Evolutionary conservation across 2,888 invertebrate species (phyloP).

Genomic region (Conchocele bisecta): DNA sequence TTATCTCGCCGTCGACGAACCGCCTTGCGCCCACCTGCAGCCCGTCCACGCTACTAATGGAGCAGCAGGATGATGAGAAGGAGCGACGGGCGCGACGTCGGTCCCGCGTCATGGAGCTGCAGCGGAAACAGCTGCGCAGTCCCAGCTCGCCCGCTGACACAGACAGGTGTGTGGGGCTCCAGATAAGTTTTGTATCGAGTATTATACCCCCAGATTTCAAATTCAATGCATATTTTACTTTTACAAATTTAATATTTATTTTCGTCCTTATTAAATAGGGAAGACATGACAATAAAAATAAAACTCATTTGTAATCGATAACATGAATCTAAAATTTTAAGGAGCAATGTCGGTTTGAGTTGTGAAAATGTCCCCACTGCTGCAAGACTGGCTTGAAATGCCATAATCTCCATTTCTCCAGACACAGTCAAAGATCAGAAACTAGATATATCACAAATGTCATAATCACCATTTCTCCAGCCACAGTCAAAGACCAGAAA

Average conservation of each 20-base stretch:
- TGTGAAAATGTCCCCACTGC: no score
- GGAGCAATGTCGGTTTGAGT: no score
- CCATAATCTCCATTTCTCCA: no score
- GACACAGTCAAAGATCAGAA: no score
- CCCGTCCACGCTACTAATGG: conserved; percentile 61
- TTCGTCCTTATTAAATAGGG: no score
- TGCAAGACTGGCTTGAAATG: conserved; percentile 38
- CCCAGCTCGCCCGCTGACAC: conserved; percentile 75
- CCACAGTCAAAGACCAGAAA: no score
- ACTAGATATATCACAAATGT: no score
- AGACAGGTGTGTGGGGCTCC: no score
- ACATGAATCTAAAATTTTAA: not conserved
- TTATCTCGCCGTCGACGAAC: conserved; percentile 70
- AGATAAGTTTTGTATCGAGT: conserved; percentile 5
- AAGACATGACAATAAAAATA: not conserved
- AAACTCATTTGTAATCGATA: not conserved
- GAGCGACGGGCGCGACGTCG: conserved; percentile 78
- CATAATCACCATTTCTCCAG: no score
- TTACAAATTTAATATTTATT: no score
- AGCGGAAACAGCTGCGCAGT: conserved; percentile 73
- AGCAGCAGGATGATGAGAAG: conserved; percentile 79
- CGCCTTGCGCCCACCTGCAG: conserved; percentile 55
- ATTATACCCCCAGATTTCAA: no score
- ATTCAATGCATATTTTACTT: no score
- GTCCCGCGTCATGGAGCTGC: conserved; percentile 77